Conservation (phyloP, 2,797 vertebrate genomes). For the Gymnoscopelus microlampas region DNA sequence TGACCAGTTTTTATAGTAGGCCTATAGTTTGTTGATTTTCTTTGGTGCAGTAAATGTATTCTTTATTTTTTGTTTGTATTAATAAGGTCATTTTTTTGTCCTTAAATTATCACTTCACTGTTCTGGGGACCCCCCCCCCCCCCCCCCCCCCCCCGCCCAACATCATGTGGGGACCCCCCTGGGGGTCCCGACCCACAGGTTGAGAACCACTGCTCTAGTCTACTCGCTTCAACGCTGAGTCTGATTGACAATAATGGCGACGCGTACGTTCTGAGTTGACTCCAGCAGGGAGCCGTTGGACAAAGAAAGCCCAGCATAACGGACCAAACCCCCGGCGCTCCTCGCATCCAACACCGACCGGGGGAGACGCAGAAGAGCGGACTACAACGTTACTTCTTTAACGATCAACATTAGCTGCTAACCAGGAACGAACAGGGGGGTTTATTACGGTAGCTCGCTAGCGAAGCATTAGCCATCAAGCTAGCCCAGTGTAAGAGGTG, state of each 20-base stretch:
- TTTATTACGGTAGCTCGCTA: slow-evolving; percentile 52
- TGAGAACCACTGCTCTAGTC: no score
- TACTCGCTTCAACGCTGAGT: slow-evolving; percentile 75
- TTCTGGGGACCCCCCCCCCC: no score
- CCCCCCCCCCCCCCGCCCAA: no score
- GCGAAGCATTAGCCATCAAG: slow-evolving; percentile 66
- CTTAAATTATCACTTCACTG: no score
- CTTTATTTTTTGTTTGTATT: no score
- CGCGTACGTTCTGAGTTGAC: slow-evolving; percentile 75
- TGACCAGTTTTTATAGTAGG: no score
- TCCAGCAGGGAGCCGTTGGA: slow-evolving; percentile 60
- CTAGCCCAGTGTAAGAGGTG: slow-evolving; percentile 78
- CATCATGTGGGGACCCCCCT: no score
- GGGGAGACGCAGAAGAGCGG: slow-evolving; percentile 22
- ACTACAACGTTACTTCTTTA: slow-evolving; percentile 29
- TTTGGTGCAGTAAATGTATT: no score
- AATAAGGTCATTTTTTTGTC: no score
- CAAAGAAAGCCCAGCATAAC: slow-evolving; percentile 31
- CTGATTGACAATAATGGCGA: slow-evolving; percentile 87
- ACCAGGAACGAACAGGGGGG: slow-evolving; percentile 21
- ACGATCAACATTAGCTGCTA: slow-evolving; percentile 40
- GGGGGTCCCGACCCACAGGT: no score
- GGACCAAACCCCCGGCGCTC: no score
- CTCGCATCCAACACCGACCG: slow-evolving; percentile 4
- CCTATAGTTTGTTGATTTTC: no score